Evolutionary conservation across 1,140 invertebrate genomes (phyloP).

Genomic region (Telenomus remus): DNA sequence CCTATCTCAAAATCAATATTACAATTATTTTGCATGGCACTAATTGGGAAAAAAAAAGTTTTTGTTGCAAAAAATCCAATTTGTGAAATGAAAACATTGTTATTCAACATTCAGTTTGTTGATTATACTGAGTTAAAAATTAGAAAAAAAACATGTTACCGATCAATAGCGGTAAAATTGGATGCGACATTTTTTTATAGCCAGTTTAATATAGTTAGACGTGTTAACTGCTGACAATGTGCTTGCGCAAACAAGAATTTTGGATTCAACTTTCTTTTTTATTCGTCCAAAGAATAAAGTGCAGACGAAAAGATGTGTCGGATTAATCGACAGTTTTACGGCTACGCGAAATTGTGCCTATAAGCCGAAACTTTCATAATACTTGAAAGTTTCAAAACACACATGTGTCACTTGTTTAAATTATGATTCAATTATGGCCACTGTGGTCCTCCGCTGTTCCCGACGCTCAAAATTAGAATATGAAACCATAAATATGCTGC

Average conservation of each 20-base stretch:
- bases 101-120: too few species aligned
- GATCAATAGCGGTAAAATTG: too few species aligned
- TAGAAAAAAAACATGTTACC: too few species aligned
- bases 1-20: too few species aligned
- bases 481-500: background rate
- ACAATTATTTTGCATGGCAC: too few species aligned
- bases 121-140: too few species aligned
- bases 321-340: constrained; percentile 1
- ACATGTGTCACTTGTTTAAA: constrained; percentile 16
- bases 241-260: background rate
- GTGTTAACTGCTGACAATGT: background rate
- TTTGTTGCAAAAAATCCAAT: too few species aligned
- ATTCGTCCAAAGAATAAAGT: too few species aligned
- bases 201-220: too few species aligned
- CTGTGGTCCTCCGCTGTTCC: constrained; percentile 1
- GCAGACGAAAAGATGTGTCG: background rate
- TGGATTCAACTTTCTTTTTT: background rate
- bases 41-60: too few species aligned
- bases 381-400: constrained; percentile 9
- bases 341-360: background rate
- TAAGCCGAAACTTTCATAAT: background rate
- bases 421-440: constrained; percentile 15
- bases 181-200: too few species aligned
- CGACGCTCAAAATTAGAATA: constrained; percentile 4
- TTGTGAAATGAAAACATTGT: too few species aligned